Conservation (phyloP, 1,140 invertebrate species). For the Drosophila saltans region DNA sequence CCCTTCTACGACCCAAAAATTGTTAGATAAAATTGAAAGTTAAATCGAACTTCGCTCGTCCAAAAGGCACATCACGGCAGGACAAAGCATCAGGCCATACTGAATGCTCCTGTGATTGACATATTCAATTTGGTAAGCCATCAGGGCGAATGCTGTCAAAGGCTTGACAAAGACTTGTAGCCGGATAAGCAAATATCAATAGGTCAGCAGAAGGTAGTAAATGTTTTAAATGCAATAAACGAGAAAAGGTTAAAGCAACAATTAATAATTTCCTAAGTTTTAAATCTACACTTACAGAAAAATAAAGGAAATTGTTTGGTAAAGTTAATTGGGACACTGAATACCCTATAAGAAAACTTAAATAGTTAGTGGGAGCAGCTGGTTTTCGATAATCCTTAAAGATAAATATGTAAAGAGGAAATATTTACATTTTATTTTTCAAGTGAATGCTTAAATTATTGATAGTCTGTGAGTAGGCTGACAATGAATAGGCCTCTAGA, state of each 20-base stretch:
- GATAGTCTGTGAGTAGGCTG: not conserved
- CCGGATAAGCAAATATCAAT: not conserved
- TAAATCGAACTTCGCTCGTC: constrained; percentile 20
- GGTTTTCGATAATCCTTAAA: not conserved
- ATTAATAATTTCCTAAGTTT: not conserved
- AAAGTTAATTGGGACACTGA: no score
- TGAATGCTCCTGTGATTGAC: constrained; percentile 33
- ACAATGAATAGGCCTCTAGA: not conserved
- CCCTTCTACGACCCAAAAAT: constrained; percentile 29
- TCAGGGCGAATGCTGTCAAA: constrained; percentile 20
- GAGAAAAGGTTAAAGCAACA: not conserved
- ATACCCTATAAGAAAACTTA: no score
- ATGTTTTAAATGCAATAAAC: constrained; percentile 2
- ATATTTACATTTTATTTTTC: not conserved
- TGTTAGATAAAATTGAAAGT: constrained; percentile 52
- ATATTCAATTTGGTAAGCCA: constrained; percentile 44
- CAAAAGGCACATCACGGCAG: not conserved
- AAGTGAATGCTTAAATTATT: not conserved
- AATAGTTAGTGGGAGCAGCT: no score
- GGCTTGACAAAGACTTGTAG: constrained; percentile 7
- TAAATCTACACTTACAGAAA: not conserved
- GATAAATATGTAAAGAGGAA: not conserved
- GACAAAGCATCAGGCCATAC: not conserved
- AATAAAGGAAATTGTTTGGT: no score
- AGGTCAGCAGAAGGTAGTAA: not conserved